Base-by-base conservation (phyloP, 1,140 invertebrate genomes). In the Plectus sambesii region DNA sequence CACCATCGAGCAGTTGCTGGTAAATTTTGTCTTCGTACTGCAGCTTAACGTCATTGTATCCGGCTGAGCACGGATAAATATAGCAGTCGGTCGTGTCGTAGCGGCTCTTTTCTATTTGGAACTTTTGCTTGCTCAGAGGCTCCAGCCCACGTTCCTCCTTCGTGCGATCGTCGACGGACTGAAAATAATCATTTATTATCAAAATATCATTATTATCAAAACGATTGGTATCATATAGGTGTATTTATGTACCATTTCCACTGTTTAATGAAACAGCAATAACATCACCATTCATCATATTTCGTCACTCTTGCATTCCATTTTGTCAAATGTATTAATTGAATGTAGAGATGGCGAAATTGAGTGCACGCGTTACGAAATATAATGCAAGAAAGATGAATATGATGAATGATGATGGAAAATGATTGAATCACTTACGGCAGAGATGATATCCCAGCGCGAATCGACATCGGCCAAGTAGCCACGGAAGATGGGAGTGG, bases 21-120 rank as follows among this genome's bases (percentile, higher is more conserved):
- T 84, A 89, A 48, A 92, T 79, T 2, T 80, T 76, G 59, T 83
- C 69, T 62, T 98, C 87, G 67, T 89, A 86, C 5, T 83, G 79
- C 20, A 99, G 72, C 19, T 82, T 78, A 54, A 93, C 82, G 72
- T 96, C 89, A 68, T 93, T 96, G 71, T 85, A 96, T 72, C 80
- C 80, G 60, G 81, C 82, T 37, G 86, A 83, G 57, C 82, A 79
- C 17, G 81, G 78, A 30, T 88, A 94, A 8, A 99, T 75, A 70
- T 98, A 99, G 2, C 84, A 90, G 72, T 96, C 89, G 38, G 97
- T 93, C 1, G 90, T 93, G 71, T 93, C 92, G 69, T 97, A 99
- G 29, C 94, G 77, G 5, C 90, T 96, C 72, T 99, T 99, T 46
- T 81, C 80, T 55, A 99, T 97, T 38, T 79, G 51, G 78, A 74